Evolutionary conservation across 2,113 vertebrate species (phyloP).

Genomic region (Silurus asotus): DNA sequence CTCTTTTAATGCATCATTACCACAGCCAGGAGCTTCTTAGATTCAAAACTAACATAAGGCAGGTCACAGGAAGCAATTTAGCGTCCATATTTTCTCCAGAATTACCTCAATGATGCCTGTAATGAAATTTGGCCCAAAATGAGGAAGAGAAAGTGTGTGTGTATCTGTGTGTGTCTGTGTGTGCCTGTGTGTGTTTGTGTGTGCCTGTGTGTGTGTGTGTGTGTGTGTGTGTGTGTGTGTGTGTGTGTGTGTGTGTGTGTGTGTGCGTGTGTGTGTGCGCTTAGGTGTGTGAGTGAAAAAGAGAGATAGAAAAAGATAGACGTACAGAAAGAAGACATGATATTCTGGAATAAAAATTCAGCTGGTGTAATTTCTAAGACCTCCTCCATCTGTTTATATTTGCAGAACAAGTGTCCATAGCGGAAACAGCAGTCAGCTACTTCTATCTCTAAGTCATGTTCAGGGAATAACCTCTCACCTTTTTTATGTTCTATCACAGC

Average conservation of each 20-base stretch:
- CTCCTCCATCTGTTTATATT: conserved; percentile 41
- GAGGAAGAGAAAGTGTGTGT: neutral
- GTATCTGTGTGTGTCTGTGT: too few species aligned
- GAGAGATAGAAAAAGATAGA: conserved; percentile 3
- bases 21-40: conserved; percentile 19
- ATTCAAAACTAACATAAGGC: conserved; percentile 46
- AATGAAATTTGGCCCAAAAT: conserved; percentile 58
- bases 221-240: too few species aligned
- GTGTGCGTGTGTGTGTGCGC: too few species aligned
- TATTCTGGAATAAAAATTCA: conserved; percentile 58
- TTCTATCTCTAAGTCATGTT: conserved; percentile 2
- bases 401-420: neutral
- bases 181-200: too few species aligned
- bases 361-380: conserved; percentile 53
- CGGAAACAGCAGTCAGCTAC: conserved; percentile 15
- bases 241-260: too few species aligned
- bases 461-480: neutral
- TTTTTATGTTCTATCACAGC: conserved; percentile 14
- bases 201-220: too few species aligned
- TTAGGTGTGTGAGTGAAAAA: neutral
- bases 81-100: conserved; percentile 61
- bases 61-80: conserved; percentile 59
- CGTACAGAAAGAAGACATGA: neutral
- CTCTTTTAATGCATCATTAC: conserved; percentile 45
- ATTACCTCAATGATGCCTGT: conserved; percentile 63